Conservation (phyloP, 1,140 invertebrate species). For the Brachionus calyciflorus region DNA sequence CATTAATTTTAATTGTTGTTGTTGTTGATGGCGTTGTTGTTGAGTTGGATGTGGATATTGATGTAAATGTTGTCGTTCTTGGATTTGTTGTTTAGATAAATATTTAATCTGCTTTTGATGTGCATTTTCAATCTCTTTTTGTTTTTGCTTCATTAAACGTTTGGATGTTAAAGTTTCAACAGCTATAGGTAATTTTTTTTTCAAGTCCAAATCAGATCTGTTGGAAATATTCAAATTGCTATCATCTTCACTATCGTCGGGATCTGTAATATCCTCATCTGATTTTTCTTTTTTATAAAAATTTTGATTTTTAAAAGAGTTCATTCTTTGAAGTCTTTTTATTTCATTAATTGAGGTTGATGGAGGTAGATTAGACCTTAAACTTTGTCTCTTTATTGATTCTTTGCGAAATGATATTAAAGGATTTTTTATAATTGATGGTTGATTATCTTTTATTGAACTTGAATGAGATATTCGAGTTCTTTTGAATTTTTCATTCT, state of each 20-base stretch:
- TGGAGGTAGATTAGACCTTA: not conserved
- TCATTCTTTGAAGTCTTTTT: not conserved
- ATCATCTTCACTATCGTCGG: not conserved
- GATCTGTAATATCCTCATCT: not conserved
- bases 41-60: constrained; percentile 27
- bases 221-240: too few species aligned
- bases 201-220: not conserved
- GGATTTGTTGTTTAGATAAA: constrained; percentile 11
- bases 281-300: not conserved
- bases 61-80: constrained; percentile 3
- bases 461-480: too few species aligned
- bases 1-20: not conserved
- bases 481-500: too few species aligned
- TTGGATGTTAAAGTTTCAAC: not conserved
- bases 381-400: not conserved
- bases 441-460: too few species aligned
- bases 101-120: constrained; percentile 21
- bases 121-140: not conserved
- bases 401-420: not conserved
- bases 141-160: constrained; percentile 4
- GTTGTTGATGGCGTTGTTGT: not conserved
- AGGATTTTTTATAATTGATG: too few species aligned
- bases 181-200: not conserved
- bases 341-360: not conserved
- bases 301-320: not conserved